These are phyloP conservation scores for Mormyrus proboscirostris DNA, from an alignment of 2,797 vertebrate species.

Conservation along the genomic window DNA sequence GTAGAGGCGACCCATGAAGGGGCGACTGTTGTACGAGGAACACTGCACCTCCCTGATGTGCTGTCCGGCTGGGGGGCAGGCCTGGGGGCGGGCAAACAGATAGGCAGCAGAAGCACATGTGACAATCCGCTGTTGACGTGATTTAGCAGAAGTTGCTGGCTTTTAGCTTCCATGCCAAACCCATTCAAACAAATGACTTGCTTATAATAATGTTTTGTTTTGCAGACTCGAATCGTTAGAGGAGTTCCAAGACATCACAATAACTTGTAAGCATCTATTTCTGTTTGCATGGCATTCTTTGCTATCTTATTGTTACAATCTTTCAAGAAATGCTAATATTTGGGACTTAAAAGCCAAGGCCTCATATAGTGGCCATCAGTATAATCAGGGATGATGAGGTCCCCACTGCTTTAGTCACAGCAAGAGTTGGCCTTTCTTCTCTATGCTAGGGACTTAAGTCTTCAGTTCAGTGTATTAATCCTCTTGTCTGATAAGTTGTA, in stretches of 20 bases:
- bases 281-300: background rate
- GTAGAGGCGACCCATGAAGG: constrained; percentile 91
- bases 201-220: background rate
- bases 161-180: background rate
- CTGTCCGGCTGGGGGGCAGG: constrained; percentile 75
- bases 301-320: background rate
- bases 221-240: background rate
- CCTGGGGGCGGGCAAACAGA: constrained; percentile 42
- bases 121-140: background rate
- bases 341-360: background rate
- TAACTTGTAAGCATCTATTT: background rate
- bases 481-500: background rate
- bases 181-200: background rate
- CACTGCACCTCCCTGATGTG: constrained; percentile 82
- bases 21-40: constrained; percentile 83
- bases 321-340: background rate
- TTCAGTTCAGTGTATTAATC: background rate
- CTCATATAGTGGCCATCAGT: background rate
- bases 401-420: background rate
- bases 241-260: background rate
- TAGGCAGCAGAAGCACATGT: background rate
- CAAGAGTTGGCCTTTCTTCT: background rate
- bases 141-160: background rate
- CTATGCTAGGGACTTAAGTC: background rate
- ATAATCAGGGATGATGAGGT: background rate